Base-by-base conservation (phyloP, 2,888 invertebrate genomes). In the Nomada ferruginata region DNA sequence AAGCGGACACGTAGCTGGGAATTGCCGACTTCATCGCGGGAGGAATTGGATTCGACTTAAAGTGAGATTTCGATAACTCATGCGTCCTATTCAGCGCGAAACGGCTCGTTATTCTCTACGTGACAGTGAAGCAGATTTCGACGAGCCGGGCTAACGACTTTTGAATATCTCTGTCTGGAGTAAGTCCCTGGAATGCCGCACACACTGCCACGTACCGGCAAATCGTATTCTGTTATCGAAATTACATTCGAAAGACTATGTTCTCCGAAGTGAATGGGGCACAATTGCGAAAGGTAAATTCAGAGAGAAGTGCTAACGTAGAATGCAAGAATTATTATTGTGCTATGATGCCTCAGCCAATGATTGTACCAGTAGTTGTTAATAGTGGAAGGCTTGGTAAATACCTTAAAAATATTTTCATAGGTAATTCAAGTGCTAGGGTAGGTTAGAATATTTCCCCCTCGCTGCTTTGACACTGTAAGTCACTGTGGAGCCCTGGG, bases 1-100 rank as follows among this genome's bases (percentile, higher is more conserved):
- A 79, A 76, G 77, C 77, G 83, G 82, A 83, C 82, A 79, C 88
- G 83, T 78, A 55, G 60, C 55, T 74, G 52, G 65, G 69, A 79
- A 84, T 87, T 64, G 78, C 44, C 63, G 60, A 71, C 76, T 77
- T 79, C 72, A 52, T 74, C 78, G 69, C 57, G 63, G 69, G 52
- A 68, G 66, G 72, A 88, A 88, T 88, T 82, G 75, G 76, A 87
- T 87, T 87, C 87, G 78, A 73, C 81, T 88, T 82, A 80, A 76
- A 71, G 70, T 60, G 77, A 80, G 82, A 85, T 88, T 85, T 88
- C 82, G 79, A 76, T 83, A 81, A 76, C 75, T 82, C 73, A 63
- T 44, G 63, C 64, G 53, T 64, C 53, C 63, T 52, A 63, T 70
- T 61, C 75, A 50, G 26, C 68, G 70, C 47, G 53, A 36, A 18